Evolutionary conservation across 2,113 vertebrate genomes (phyloP).

Genomic region (Enhydra lutris): DNA sequence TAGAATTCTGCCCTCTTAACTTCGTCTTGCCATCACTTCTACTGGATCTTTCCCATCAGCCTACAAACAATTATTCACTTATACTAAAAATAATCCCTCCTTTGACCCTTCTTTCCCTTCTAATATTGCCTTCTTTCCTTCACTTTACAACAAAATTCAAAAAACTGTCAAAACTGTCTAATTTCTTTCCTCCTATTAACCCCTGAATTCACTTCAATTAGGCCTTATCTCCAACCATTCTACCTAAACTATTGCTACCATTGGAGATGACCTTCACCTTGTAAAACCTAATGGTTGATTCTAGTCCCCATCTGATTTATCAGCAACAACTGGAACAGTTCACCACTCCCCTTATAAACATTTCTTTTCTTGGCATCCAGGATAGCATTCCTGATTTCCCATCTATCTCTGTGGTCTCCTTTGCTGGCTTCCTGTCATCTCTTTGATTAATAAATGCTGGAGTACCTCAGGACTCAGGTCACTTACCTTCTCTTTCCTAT

Average conservation of each 20-base stretch:
- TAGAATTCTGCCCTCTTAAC: neutral
- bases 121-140: neutral
- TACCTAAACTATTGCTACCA: neutral
- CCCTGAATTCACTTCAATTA: neutral
- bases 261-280: neutral
- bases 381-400: neutral
- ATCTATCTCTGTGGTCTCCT: neutral
- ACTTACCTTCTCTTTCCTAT: neutral
- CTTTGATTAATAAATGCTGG: neutral
- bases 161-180: neutral
- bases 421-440: neutral
- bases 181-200: neutral
- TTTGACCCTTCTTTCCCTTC: neutral
- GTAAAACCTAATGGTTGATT: neutral
- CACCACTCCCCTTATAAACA: neutral
- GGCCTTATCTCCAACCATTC: neutral
- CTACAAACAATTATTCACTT: neutral
- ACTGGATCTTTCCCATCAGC: neutral
- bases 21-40: neutral
- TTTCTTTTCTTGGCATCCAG: neutral
- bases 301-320: neutral
- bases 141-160: conserved; percentile 29
- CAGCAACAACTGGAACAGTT: neutral
- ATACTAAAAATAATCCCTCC: neutral
- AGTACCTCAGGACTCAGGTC: neutral